Conservation (phyloP, 2,797 vertebrate genomes). For the Lithobates pipiens region DNA sequence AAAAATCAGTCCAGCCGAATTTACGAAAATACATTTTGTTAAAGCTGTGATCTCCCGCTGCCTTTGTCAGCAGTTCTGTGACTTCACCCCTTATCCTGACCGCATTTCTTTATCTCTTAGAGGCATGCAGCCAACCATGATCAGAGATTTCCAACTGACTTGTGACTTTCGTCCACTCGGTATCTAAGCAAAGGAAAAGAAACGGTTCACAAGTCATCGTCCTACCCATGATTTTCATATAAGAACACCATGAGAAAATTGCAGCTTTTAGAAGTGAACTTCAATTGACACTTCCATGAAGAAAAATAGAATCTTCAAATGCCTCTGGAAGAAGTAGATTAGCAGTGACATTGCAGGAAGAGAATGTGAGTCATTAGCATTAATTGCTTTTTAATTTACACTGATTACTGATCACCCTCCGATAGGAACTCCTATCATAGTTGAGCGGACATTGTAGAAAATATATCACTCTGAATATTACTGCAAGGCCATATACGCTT, state of each 20-base stretch:
- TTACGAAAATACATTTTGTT: conserved; percentile 7
- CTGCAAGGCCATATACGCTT: conserved; percentile 46
- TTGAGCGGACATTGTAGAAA: conserved; percentile 2
- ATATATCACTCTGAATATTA: conserved; percentile 42
- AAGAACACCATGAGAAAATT: conserved; percentile 29
- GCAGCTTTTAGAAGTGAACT: conserved; percentile 48
- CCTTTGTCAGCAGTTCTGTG: conserved; percentile 41
- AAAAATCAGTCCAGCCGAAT: conserved; percentile 17
- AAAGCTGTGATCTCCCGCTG: conserved; percentile 3
- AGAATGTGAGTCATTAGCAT: conserved; percentile 58
- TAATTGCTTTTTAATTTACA: conserved; percentile 58
- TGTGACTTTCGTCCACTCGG: conserved; percentile 11
- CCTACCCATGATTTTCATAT: conserved; percentile 41
- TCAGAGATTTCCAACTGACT: conserved; percentile 44
- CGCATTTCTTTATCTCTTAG: conserved; percentile 24
- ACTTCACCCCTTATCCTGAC: conserved; percentile 31
- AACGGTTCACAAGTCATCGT: conserved; percentile 40
- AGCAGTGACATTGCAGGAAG: conserved; percentile 56
- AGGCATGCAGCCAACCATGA: conserved; percentile 28
- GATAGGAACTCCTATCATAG: conserved; percentile 47
- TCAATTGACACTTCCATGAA: conserved; percentile 51
- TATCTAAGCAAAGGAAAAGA: conserved; percentile 24
- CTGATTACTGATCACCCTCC: conserved; percentile 56
- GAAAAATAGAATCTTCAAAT: conserved; percentile 58
- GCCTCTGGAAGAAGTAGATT: conserved; percentile 58